A percentile compares a stretch with the other conserved stretches of the same genome.
phyloP scores from a whole-genome alignment of 1,140 invertebrate genomes.

The Trissolcus basalis region DNA sequence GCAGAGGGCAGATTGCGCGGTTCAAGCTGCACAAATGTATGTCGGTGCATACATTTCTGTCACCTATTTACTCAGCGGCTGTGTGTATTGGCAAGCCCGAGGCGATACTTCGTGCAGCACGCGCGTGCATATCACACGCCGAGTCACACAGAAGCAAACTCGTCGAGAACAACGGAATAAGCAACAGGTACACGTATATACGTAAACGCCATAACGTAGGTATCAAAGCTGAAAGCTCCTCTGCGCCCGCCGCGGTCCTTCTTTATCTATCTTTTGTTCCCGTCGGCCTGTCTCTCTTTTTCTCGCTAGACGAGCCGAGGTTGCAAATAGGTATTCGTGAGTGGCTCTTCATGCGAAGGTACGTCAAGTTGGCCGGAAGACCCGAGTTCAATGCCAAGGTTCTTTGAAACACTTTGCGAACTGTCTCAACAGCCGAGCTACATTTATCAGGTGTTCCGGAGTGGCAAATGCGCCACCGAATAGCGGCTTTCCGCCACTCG shows the following conservation, averaged over 20 bases:
- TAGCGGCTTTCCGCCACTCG: no score
- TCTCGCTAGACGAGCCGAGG: conserved; percentile 35
- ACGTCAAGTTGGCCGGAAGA: conserved; percentile 60
- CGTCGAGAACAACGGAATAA: conserved; percentile 66
- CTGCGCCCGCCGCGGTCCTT: conserved; percentile 9
- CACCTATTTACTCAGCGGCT: conserved; percentile 29
- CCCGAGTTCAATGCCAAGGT: conserved; percentile 65
- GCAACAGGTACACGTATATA: conserved; percentile 69
- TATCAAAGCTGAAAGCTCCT: conserved; percentile 58
- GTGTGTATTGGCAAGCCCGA: conserved; percentile 46
- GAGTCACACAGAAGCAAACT: conserved; percentile 50
- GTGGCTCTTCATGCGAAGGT: conserved; percentile 37
- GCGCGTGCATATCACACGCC: conserved; percentile 30
- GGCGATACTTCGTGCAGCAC: conserved; percentile 44
- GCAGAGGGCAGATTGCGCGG: conserved; percentile 14
- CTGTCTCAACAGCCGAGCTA: conserved; percentile 35
- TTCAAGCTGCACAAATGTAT: conserved; percentile 12
- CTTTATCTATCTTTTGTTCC: conserved; percentile 31
- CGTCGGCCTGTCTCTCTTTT: conserved; percentile 21
- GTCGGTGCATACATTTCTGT: conserved; percentile 22
- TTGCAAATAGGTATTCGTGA: conserved; percentile 42
- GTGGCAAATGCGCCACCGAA: no score
- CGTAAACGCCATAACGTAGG: conserved; percentile 59
- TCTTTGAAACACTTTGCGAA: conserved; percentile 53
- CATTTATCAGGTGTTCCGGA: conserved; percentile 40